phyloP scores from a whole-genome alignment of 1,140 invertebrate genomes.

The Camponotus floridanus region DNA sequence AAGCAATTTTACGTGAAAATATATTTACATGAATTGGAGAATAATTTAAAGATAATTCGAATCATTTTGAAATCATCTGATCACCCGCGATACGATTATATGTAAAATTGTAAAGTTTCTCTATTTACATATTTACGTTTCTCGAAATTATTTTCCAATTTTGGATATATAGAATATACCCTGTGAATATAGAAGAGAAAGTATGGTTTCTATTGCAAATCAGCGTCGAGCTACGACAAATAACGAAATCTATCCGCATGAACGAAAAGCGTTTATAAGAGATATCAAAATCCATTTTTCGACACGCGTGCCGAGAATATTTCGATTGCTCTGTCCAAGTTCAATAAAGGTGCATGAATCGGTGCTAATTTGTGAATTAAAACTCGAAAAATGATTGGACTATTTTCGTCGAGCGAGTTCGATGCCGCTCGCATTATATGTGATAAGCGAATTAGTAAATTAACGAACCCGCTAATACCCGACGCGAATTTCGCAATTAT shows the following conservation, averaged over 20 bases:
- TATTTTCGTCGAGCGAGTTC: not conserved
- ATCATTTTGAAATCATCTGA: too few relatives aligned
- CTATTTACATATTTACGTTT: too few relatives aligned
- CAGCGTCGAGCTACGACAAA: slow-evolving; percentile 19
- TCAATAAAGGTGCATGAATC: slow-evolving; percentile 42
- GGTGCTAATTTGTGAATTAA: slow-evolving; percentile 37
- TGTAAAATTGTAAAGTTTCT: too few relatives aligned
- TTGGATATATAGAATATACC: not conserved
- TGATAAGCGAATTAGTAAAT: slow-evolving; percentile 47
- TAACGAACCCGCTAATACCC: slow-evolving; percentile 41
- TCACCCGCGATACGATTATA: too few relatives aligned
- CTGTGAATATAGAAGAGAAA: not conserved
- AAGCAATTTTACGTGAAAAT: not conserved
- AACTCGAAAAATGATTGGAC: slow-evolving; percentile 30
- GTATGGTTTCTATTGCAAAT: not conserved
- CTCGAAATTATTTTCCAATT: too few relatives aligned
- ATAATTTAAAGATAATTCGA: not conserved
- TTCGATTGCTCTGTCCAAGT: slow-evolving; percentile 19
- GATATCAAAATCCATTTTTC: slow-evolving; percentile 25
- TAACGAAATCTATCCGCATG: slow-evolving; percentile 26
- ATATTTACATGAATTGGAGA: not conserved
- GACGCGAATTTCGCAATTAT: slow-evolving; percentile 44
- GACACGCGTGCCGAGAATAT: slow-evolving; percentile 36
- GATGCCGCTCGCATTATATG: not conserved
- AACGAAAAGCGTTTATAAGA: slow-evolving; percentile 19